A percentile compares a stretch with the other conserved stretches of the same genome.
phyloP scores from a whole-genome alignment of 2,888 invertebrate genomes.

The Calephelis perditalis region DNA sequence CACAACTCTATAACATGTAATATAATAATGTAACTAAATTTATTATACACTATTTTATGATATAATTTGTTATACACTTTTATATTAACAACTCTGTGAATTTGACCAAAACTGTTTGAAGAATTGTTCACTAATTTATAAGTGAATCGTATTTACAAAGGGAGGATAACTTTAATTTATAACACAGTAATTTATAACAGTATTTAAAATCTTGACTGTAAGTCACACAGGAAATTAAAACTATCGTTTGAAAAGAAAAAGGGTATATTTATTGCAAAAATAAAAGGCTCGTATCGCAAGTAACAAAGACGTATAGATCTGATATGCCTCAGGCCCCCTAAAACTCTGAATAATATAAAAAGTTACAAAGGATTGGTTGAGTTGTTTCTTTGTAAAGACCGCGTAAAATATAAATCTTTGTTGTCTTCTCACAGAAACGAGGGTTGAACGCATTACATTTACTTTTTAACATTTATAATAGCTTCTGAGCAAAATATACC shows the following conservation, averaged over 20 bases:
- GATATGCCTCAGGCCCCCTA: constrained; percentile 29
- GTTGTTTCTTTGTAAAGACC: constrained; percentile 25
- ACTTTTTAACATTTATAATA: constrained; percentile 19
- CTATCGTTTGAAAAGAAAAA: neutral
- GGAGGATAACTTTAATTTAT: no score
- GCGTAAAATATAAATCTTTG: constrained; percentile 26
- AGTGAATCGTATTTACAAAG: no score
- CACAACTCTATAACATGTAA: no score
- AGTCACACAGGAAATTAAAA: neutral
- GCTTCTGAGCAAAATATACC: neutral
- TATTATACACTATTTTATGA: no score
- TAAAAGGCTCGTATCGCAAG: constrained; percentile 6
- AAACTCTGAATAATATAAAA: constrained; percentile 33
- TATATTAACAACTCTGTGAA: no score
- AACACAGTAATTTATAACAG: no score
- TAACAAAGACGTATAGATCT: constrained; percentile 26
- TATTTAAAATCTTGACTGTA: no score
- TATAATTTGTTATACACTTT: no score
- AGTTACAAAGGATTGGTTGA: constrained; percentile 28
- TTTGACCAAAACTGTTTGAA: no score
- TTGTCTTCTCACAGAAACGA: constrained; percentile 16
- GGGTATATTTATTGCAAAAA: neutral
- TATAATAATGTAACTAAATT: no score
- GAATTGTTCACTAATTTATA: no score
- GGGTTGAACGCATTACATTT: constrained; percentile 18